phyloP scores from a whole-genome alignment of 2,888 invertebrate species.

The Leptinotarsa peninsularis region DNA sequence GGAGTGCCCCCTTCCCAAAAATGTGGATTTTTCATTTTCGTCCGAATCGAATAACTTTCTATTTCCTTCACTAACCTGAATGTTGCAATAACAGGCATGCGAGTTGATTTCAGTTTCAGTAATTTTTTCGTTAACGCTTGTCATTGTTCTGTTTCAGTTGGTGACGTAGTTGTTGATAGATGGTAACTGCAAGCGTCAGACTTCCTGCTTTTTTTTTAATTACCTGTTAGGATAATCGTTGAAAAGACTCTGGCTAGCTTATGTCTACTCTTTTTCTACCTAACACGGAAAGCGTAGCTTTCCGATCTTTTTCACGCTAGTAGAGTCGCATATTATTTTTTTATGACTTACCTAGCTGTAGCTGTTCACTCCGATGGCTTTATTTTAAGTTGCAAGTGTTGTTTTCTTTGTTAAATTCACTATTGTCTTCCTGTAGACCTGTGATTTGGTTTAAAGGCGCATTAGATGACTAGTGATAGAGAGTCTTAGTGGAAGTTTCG shows the following conservation, averaged over 20 bases:
- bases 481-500: slow-evolving; percentile 40
- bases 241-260: slow-evolving; percentile 57
- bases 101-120: slow-evolving; percentile 3
- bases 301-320: slow-evolving; percentile 41
- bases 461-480: slow-evolving; percentile 46
- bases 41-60: slow-evolving; percentile 1
- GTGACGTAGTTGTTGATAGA: slow-evolving; percentile 78
- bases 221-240: slow-evolving; percentile 49
- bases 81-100: slow-evolving; percentile 19
- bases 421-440: slow-evolving; percentile 59
- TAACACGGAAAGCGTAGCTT: slow-evolving; percentile 36
- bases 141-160: slow-evolving; percentile 71
- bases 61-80: slow-evolving; percentile 8
- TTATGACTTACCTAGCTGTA: slow-evolving; percentile 43
- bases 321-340: slow-evolving; percentile 51
- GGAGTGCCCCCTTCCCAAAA: slow-evolving; percentile 45
- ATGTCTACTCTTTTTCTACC: slow-evolving; percentile 49
- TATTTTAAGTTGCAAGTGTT: slow-evolving; percentile 40
- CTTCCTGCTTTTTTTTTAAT: slow-evolving; percentile 53
- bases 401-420: slow-evolving; percentile 35
- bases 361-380: slow-evolving; percentile 39
- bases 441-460: slow-evolving; percentile 60
- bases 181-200: slow-evolving; percentile 68
- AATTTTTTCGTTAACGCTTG: slow-evolving; percentile 31
- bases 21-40: slow-evolving; percentile 32